phyloP scores from a whole-genome alignment of 2,113 vertebrate genomes.

The Physeter macrocephalus region DNA sequence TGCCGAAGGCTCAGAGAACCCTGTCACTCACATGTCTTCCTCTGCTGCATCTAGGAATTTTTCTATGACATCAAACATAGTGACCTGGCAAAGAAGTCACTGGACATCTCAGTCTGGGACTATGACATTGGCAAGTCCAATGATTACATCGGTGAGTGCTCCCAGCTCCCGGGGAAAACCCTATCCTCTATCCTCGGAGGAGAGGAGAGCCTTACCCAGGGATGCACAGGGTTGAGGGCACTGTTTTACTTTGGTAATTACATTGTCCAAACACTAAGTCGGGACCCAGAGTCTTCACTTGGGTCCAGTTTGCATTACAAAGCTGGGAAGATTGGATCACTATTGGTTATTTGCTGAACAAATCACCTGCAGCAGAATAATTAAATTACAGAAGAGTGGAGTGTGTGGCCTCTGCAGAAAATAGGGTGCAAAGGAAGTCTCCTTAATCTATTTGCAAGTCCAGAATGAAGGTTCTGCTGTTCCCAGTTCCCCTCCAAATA shows the following conservation, averaged over 20 bases:
- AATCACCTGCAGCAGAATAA: rapidly evolving
- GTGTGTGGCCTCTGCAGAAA: background rate
- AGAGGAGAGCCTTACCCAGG: background rate
- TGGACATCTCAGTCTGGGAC: constrained; percentile 98
- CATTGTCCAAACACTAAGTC: rapidly evolving
- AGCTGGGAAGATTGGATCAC: background rate
- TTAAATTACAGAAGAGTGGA: background rate
- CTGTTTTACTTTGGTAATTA: background rate
- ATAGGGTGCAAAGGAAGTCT: background rate
- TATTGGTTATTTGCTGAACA: background rate
- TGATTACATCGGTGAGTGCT: constrained; percentile 91
- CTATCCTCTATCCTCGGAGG: rapidly evolving
- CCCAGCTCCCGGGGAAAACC: rapidly evolving
- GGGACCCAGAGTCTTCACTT: rapidly evolving
- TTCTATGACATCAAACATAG: constrained; percentile 97
- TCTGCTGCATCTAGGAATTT: constrained; percentile 87
- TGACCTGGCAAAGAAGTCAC: constrained; percentile 94
- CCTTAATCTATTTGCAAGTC: background rate
- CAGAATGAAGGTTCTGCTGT: background rate
- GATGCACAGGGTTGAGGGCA: rapidly evolving
- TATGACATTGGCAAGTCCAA: constrained; percentile 97
- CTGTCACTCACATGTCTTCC: background rate
- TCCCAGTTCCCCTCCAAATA: background rate
- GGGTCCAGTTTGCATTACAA: background rate
- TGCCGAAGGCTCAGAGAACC: background rate